Conservation (phyloP, 2,888 invertebrate species). For the Luperina testacea region DNA sequence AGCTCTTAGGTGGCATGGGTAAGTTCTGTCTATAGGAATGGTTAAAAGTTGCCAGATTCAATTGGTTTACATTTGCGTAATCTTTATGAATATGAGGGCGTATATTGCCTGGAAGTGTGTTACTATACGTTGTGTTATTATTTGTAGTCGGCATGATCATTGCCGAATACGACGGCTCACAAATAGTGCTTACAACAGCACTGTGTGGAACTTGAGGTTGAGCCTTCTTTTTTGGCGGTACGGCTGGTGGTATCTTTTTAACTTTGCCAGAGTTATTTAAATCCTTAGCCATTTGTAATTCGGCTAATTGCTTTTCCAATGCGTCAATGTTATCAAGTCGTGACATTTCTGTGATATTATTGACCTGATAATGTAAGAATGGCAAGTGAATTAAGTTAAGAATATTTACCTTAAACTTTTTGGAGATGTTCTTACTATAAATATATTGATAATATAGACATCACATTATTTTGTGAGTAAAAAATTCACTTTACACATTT, state of each 20-base stretch:
- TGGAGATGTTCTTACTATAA: slow-evolving; percentile 11
- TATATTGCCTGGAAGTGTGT: slow-evolving; percentile 68
- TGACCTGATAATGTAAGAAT: slow-evolving; percentile 62
- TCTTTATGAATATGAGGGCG: slow-evolving; percentile 74
- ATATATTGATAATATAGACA: not conserved
- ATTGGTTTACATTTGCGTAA: slow-evolving; percentile 82
- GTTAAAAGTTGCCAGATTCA: slow-evolving; percentile 68
- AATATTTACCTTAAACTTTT: slow-evolving; percentile 53
- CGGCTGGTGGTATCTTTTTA: slow-evolving; percentile 93
- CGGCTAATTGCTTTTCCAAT: slow-evolving; percentile 93
- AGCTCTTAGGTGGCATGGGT: slow-evolving; percentile 71
- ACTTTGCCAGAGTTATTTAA: slow-evolving; percentile 75
- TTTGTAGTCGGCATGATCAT: slow-evolving; percentile 84
- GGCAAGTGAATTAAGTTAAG: slow-evolving; percentile 45
- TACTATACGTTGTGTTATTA: slow-evolving; percentile 80
- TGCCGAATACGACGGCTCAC: slow-evolving; percentile 94
- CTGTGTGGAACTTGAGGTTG: slow-evolving; percentile 94
- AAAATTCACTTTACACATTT: slow-evolving; percentile 38
- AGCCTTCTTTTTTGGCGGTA: slow-evolving; percentile 94
- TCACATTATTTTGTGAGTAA: slow-evolving; percentile 22
- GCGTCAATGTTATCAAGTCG: slow-evolving; percentile 90
- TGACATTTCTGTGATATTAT: slow-evolving; percentile 77
- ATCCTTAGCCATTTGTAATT: slow-evolving; percentile 91
- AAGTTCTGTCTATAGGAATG: slow-evolving; percentile 71
- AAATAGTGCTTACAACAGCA: slow-evolving; percentile 92